phyloP scores from a whole-genome alignment of 1,140 invertebrate species.

The Spodoptera frugiperda region DNA sequence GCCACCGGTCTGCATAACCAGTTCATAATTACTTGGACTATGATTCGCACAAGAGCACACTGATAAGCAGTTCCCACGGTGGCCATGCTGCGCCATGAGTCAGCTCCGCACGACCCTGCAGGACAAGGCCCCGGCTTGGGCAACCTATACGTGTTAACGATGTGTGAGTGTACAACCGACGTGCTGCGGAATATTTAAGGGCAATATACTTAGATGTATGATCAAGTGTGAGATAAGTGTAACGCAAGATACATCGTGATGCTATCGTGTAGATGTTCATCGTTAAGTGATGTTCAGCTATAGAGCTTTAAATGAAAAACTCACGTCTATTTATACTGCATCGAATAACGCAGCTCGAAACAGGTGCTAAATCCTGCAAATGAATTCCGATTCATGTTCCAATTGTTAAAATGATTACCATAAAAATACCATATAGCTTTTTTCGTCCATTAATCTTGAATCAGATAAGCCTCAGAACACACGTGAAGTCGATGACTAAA shows the following conservation, averaged over 20 bases:
- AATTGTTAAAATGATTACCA: conserved; percentile 3
- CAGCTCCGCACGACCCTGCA: conserved; percentile 59
- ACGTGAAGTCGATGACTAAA: conserved; percentile 48
- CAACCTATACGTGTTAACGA: conserved; percentile 76
- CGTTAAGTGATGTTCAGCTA: conserved; percentile 2
- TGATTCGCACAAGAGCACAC: conserved; percentile 43
- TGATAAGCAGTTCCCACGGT: conserved; percentile 70
- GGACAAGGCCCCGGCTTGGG: conserved; percentile 69
- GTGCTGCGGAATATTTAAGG: conserved; percentile 60
- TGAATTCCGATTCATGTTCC: neutral
- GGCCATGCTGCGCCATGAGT: conserved; percentile 59
- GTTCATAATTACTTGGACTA: conserved; percentile 36
- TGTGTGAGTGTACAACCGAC: conserved; percentile 56
- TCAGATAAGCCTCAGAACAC: conserved; percentile 28
- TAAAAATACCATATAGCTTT: conserved; percentile 7
- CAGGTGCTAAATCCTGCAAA: neutral
- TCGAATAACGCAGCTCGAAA: too few relatives aligned
- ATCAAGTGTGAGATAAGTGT: conserved; percentile 50
- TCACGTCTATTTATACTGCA: too few relatives aligned
- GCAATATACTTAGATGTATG: conserved; percentile 56
- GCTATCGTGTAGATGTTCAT: neutral
- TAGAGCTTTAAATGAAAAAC: neutral
- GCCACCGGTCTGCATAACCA: conserved; percentile 18
- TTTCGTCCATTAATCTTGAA: conserved; percentile 39
- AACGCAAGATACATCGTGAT: conserved; percentile 15